Percentiles rank a stretch among this genome's conserved stretches.
Evolutionary conservation across 2,797 vertebrate genomes (phyloP).

Genomic region (Hapalemur alaotrensis): DNA sequence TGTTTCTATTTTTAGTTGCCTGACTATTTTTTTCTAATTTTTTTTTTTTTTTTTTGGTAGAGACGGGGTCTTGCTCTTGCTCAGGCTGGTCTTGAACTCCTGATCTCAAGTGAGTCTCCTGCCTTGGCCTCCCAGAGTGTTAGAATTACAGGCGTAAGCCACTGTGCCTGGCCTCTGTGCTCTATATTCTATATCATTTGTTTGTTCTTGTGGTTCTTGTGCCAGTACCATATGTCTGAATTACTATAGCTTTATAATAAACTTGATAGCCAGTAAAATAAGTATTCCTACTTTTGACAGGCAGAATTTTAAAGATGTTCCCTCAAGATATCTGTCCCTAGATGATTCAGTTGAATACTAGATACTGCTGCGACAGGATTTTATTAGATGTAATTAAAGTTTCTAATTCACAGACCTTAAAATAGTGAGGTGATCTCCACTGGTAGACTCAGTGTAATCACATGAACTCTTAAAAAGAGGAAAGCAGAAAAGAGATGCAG

Average conservation of each 20-base stretch:
- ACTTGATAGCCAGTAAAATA: slow-evolving; percentile 9
- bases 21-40: too few relatives aligned
- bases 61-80: too few relatives aligned
- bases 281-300: background rate
- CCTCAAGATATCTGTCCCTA: background rate
- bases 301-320: background rate
- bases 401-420: background rate
- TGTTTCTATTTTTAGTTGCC: too few relatives aligned
- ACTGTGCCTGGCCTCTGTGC: background rate
- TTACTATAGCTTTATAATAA: slow-evolving; percentile 10
- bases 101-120: too few relatives aligned
- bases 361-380: slow-evolving; percentile 1
- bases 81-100: too few relatives aligned
- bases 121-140: too few relatives aligned
- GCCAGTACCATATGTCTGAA: background rate
- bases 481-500: background rate
- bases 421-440: background rate
- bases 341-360: background rate
- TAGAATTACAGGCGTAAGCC: too few relatives aligned
- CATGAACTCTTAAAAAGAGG: background rate
- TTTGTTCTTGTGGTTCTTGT: background rate
- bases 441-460: background rate
- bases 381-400: slow-evolving; percentile 6
- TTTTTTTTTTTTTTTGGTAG: too few relatives aligned
- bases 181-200: background rate